Evolutionary conservation across 2,113 vertebrate genomes (phyloP).

Genomic region (Sander vitreus): DNA sequence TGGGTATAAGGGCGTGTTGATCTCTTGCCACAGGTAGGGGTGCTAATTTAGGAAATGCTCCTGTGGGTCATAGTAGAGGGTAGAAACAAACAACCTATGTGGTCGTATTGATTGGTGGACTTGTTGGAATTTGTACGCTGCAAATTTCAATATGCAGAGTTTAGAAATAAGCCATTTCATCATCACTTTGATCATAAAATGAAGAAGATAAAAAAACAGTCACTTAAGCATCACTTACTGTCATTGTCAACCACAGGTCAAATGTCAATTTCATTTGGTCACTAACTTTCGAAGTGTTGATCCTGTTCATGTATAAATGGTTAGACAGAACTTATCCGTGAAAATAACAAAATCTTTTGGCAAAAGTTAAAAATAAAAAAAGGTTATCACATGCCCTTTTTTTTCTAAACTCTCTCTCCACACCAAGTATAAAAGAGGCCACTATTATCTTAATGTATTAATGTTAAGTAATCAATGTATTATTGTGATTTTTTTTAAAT

Average conservation of each 20-base stretch:
- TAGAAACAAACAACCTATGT: too few relatives aligned
- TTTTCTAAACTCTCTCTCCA: neutral
- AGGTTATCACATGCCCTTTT: neutral
- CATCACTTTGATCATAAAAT: neutral
- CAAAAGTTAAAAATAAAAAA: neutral
- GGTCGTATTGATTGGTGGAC: too few relatives aligned
- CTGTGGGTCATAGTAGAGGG: too few relatives aligned
- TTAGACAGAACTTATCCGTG: neutral
- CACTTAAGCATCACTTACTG: neutral
- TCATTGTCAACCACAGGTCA: neutral
- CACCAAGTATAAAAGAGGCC: neutral
- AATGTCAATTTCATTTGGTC: neutral
- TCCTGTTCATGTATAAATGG: neutral
- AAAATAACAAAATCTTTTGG: neutral
- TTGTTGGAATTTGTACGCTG: neutral
- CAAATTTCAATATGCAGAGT: neutral
- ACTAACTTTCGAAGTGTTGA: neutral
- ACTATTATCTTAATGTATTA: too few relatives aligned
- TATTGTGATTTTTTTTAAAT: neutral
- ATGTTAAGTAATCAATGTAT: neutral
- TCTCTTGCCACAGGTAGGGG: too few relatives aligned
- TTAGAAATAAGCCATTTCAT: neutral
- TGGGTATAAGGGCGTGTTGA: too few relatives aligned
- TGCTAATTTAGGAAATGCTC: too few relatives aligned
- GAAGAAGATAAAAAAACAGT: neutral